Evolutionary conservation across 2,797 vertebrate species (phyloP), one percentile per base, ranked within the genome.

Genomic region (Spondyliosoma cantharus): DNA sequence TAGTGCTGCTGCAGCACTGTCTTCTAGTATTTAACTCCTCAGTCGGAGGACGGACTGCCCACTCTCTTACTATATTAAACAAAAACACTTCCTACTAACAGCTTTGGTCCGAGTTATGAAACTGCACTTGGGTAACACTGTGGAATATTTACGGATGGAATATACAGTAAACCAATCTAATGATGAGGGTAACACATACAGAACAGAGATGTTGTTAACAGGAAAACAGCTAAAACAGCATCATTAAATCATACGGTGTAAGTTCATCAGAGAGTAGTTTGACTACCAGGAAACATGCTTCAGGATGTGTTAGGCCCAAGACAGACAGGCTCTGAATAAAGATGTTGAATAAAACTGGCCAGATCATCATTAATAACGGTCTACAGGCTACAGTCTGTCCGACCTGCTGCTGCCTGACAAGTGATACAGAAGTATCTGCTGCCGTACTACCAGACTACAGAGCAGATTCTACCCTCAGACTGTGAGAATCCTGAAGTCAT

Each of bases 41-140:
- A 71, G 80, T 74, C 53, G 82, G 86, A 78, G 88, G 79, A 83
- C 50, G 49, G 46, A 56, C 88, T 87, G 82, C 90, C 90, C 87
- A 91, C 89, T 87, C 90, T 87, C 75, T 76, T 88, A 86, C 91
- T 90, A 89, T 88, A 90, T 90, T 83, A 90, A 93, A 91, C 86
- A 87, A 86, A 89, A 84, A 81, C 80, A 76, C 87, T 86, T 91
- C 86, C 91, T 88, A 84, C 89, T 87, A 81, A 81, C 87, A 81
- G 86, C 82, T 87, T 85, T 83, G 77, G 80, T 78, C 48, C 13
- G 14, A 82, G 82, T 91, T 91, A 91, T 89, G 83, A 92, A 92
- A 91, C 88, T 59, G 57, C 62, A 50, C 74, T 82, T 79, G 66
- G 66, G 67, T 80, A 81, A 79, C 56, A 65, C 69, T 14, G 67